Percentiles rank a stretch among this genome's conserved stretches.
phyloP scores from a whole-genome alignment of 1,140 invertebrate species.

The honey bee (Apis mellifera) region Amel_HAv3.1 CM009935.2:12072001-12072500 shows the following conservation, averaged over 20 bases:
- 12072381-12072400: too few relatives aligned
- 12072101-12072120: constrained; percentile 69
- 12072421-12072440: too few relatives aligned
- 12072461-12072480: background rate
- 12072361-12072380: too few relatives aligned
- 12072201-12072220: constrained; percentile 90
- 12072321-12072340: too few relatives aligned
- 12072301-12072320: too few relatives aligned
- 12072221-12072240: constrained; percentile 86
- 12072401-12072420: too few relatives aligned
- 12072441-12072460: background rate
- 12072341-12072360: too few relatives aligned
- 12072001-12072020: too few relatives aligned
- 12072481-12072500: background rate
- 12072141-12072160: constrained; percentile 79
- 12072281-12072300: too few relatives aligned
- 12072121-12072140: constrained; percentile 68
- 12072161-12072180: constrained; percentile 90
- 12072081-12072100: constrained; percentile 63
- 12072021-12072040: too few relatives aligned
- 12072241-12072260: background rate
- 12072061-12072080: constrained; percentile 9
- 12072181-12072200: constrained; percentile 91
- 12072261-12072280: background rate
- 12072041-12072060: background rate